These are phyloP conservation scores for Chunga burmeisteri DNA, from an alignment of 2,113 vertebrate species.

Conservation along the genomic window DNA sequence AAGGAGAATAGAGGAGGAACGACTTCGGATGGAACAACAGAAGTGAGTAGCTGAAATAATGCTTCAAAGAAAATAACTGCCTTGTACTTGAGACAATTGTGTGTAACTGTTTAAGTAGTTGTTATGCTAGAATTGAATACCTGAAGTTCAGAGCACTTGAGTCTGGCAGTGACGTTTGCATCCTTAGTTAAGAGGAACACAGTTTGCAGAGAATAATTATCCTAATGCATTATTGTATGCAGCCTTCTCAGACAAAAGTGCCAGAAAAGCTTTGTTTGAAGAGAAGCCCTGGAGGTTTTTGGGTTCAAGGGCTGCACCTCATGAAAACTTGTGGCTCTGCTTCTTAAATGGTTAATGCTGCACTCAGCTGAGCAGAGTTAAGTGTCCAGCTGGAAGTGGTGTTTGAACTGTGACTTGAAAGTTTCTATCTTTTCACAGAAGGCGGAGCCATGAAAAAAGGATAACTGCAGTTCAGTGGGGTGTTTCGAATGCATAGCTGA, in stretches of 20 bases:
- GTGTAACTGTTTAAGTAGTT: neutral
- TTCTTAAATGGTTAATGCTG: neutral
- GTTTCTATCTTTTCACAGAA: neutral
- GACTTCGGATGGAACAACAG: conserved; percentile 92
- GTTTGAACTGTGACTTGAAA: neutral
- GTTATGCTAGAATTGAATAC: neutral
- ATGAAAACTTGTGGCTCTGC: neutral
- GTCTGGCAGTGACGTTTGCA: neutral
- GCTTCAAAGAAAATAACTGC: neutral
- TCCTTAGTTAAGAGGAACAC: neutral
- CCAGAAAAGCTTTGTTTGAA: neutral
- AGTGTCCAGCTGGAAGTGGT: neutral
- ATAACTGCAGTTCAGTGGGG: neutral
- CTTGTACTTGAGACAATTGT: neutral
- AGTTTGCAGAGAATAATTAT: neutral
- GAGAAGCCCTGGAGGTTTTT: neutral
- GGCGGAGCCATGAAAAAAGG: neutral
- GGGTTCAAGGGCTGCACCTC: neutral
- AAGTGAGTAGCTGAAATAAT: conserved; percentile 79
- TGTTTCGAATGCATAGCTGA: neutral
- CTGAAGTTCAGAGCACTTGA: neutral
- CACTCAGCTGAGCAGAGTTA: neutral
- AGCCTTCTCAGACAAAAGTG: neutral
- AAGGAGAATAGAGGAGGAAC: conserved; percentile 88
- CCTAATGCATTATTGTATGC: neutral